These are phyloP conservation scores for Perognathus longimembris DNA, from an alignment of 2,113 vertebrate species.

Conservation along the genomic window DNA sequence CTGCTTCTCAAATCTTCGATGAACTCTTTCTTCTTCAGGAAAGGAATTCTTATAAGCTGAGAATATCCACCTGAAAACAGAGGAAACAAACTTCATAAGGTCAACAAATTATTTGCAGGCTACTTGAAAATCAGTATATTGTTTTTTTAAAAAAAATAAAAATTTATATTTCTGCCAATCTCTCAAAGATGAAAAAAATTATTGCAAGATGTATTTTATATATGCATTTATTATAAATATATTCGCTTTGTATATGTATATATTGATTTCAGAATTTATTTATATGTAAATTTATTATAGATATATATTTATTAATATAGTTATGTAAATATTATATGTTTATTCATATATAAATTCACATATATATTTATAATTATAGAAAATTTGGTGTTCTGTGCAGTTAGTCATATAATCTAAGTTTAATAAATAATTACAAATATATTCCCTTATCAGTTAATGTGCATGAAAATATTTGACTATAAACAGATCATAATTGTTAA, in stretches of 20 bases:
- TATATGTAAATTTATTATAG: too few relatives aligned
- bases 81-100: slow-evolving; percentile 54
- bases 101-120: not conserved
- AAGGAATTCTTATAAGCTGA: slow-evolving; percentile 84
- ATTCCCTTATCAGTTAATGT: not conserved
- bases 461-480: not conserved
- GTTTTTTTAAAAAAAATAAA: not conserved
- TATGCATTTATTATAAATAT: too few relatives aligned
- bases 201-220: too few relatives aligned
- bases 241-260: too few relatives aligned
- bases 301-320: too few relatives aligned
- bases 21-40: slow-evolving; percentile 84
- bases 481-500: slow-evolving; percentile 17
- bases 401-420: slow-evolving; percentile 17
- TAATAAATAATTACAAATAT: slow-evolving; percentile 11
- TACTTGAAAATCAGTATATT: not conserved
- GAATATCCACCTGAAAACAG: slow-evolving; percentile 87
- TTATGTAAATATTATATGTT: too few relatives aligned
- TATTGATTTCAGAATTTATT: too few relatives aligned
- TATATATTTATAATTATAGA: not conserved
- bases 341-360: not conserved
- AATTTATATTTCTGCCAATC: not conserved
- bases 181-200: not conserved
- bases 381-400: not conserved
- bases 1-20: slow-evolving; percentile 86